Base-by-base conservation (phyloP, 2,797 vertebrate genomes). In the Crenuchus spilurus region DNA sequence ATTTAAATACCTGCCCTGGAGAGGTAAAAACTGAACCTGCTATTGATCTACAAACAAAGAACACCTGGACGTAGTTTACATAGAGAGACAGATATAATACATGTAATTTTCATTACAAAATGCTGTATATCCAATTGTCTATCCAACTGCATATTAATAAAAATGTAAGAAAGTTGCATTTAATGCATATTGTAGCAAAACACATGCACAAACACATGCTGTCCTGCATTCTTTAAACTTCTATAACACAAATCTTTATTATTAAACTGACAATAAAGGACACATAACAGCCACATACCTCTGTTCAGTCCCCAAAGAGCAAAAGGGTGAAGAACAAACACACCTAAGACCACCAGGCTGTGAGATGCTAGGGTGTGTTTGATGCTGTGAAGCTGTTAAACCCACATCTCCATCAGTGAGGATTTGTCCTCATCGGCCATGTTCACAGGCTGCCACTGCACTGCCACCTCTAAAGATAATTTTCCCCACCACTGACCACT, bases 1-100 rank as follows among this genome's bases (percentile, higher is more conserved):
- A 92, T 90, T 94, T 94, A 92, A 90, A 94, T 92, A 90, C 89
- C 80, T 84, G 51, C 64, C 78, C 10, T 74, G 73, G 81, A 84
- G 86, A 76, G 76, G 85, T 84, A 83, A 83, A 88, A 82, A 84
- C 80, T 76, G 77, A 80, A 77, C 77, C 55, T 68, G 39, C 52
- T 46, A 28, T 77, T 64, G 33, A 69, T 39, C 49, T 16, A 75
- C 35, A 63, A 63, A 46, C 30, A 3, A 75, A 39, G n/a, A n/a
- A n/a, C n/a, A n/a, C n/a, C n/a, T n/a, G n/a, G n/a, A n/a, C n/a
- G n/a, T n/a, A n/a, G n/a, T n/a, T n/a, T n/a, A n/a, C n/a, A n/a
- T n/a, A n/a, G n/a, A n/a, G n/a, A 54, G 44, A 65, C 30, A 52
- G 22, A 30, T 48, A 62, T 18, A 20, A 60, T 16, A 26, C 14